Percentiles rank a stretch among this genome's conserved stretches.
Conservation (phyloP, 2,888 invertebrate species). For the Imbricaverruca yamaguchii region DNA sequence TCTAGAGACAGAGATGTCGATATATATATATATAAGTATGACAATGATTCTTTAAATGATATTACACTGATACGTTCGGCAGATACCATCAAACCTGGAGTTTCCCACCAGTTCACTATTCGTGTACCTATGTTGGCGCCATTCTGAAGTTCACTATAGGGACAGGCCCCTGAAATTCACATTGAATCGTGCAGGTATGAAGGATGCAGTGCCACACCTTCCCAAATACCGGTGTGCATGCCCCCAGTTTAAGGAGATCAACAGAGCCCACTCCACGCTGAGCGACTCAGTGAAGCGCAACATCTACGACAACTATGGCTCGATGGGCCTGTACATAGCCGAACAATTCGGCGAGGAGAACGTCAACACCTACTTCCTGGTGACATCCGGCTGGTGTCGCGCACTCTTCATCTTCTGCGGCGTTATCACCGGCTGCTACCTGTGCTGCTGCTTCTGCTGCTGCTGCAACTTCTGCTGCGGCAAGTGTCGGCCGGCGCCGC, state of each 20-base stretch:
- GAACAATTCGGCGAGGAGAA: constrained; percentile 99
- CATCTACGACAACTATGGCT: constrained; percentile 98
- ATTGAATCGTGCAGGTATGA: too few relatives aligned
- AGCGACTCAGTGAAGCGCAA: constrained; percentile 91
- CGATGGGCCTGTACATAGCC: constrained; percentile 87
- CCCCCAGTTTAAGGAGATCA: constrained; percentile 84
- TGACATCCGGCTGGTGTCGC: constrained; percentile 96
- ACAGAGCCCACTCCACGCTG: constrained; percentile 86
- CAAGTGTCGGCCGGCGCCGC: constrained; percentile 87
- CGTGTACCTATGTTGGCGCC: too few relatives aligned
- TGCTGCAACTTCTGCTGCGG: constrained; percentile 99
- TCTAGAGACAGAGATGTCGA: too few relatives aligned
- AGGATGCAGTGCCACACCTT: too few relatives aligned
- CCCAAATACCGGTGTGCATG: neutral
- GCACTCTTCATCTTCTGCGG: constrained; percentile 66
- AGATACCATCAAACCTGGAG: too few relatives aligned
- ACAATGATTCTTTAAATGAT: too few relatives aligned
- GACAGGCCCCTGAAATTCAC: too few relatives aligned
- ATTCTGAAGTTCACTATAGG: too few relatives aligned
- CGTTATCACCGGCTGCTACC: constrained; percentile 82
- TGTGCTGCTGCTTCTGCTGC: constrained; percentile 81
- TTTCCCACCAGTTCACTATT: too few relatives aligned
- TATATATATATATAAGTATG: too few relatives aligned
- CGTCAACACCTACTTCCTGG: constrained; percentile 93
- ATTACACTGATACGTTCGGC: too few relatives aligned